Evolutionary conservation across 2,888 invertebrate genomes (phyloP), one percentile per base, ranked within the genome.

Genomic region (Pardosa pseudoannulata): DNA sequence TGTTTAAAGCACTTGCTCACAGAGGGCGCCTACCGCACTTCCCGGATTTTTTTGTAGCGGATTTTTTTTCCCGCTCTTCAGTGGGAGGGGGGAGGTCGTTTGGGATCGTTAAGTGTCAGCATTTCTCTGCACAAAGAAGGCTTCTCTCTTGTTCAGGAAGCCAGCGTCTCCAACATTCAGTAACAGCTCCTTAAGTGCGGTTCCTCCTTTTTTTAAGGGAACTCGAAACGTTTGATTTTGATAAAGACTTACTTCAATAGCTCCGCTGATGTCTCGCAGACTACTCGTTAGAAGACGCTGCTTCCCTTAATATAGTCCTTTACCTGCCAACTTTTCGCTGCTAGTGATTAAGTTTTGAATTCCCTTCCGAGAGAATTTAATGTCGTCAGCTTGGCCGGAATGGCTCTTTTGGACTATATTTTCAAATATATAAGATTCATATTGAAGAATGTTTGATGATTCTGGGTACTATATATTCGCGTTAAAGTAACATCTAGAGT

Each of bases 241-340:
- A 80, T 80, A 80, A 80, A 80, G 65, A 73, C 72, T 65, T 46
- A 19, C 50, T 56, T 80, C 80, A 80, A 80, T 73, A 67, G 36
- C 23, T 32, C 31, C 50, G 36, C 46, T 72, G 65, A 72, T 80
- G 72, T 79, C 64, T 36, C 64, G 19, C 6, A 36, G 50, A 65
- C 39, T 39, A 56, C 67, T 78, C 67, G 67, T 76, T 67, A 46
- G 41, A 39, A 29, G 27, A 9, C 28, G 7, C 9, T 6, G 16
- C 46, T 62, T 32, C 41, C 32, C 28, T 67, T 19, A 31, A 67
- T 32, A 32, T n/a, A 27, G n/a, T 27, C 62, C 67, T 11, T 19
- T 23, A n/a, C 13, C 67, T 16, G 13, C 29, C 65, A 28, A 31
- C 6, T 16, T 32, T 31, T 32, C 19, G 27, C 36, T 32, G 11